These are phyloP conservation scores for Atta texana DNA, from an alignment of 1,140 invertebrate species.

Conservation along the genomic window DNA sequence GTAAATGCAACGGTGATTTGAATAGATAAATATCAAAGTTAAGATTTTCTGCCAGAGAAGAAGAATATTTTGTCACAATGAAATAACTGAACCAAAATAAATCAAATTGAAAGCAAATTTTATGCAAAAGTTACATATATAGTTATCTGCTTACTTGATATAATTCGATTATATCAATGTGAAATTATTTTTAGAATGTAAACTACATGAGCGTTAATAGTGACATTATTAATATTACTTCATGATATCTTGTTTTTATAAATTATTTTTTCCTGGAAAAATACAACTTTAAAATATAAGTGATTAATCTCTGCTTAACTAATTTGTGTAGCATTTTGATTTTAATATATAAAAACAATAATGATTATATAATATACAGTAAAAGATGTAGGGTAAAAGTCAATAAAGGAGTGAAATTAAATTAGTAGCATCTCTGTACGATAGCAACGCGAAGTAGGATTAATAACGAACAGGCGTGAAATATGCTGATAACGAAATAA, in stretches of 20 bases:
- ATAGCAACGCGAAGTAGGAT: not conserved
- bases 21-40: not conserved
- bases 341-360: not conserved
- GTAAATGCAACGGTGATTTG: not conserved
- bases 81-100: not conserved
- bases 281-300: not conserved
- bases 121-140: no score
- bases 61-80: not conserved
- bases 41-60: not conserved
- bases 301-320: not conserved
- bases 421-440: not conserved
- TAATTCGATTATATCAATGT: not conserved
- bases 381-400: not conserved
- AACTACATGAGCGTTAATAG: no score
- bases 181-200: not conserved
- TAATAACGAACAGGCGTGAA: not conserved
- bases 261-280: not conserved
- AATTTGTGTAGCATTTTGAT: not conserved
- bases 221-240: no score
- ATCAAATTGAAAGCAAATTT: no score
- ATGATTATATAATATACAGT: not conserved
- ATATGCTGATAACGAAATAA: constrained; percentile 7
- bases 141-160: not conserved
- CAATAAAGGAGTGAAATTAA: not conserved
- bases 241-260: not conserved